Conservation (phyloP, 1,140 invertebrate genomes). For the Vanessa atalanta region DNA sequence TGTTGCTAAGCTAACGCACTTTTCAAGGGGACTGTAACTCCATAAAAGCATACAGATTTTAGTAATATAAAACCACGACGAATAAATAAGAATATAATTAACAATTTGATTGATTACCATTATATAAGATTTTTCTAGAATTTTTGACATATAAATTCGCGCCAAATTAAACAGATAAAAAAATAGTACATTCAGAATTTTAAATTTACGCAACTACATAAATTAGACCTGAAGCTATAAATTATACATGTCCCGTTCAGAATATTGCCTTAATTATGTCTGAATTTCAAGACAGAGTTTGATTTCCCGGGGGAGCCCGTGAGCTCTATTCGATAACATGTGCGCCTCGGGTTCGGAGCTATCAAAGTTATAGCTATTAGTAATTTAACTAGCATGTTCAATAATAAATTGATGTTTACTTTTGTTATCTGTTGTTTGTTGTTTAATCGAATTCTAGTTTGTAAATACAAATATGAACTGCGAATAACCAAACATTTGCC, state of each 20-base stretch:
- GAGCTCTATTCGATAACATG: conserved; percentile 36
- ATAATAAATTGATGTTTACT: conserved; percentile 24
- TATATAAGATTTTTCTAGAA: no score
- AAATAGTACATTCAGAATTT: neutral
- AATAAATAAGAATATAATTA: neutral
- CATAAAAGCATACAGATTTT: neutral
- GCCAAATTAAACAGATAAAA: neutral
- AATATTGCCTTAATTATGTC: conserved; percentile 45
- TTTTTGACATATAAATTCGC: neutral
- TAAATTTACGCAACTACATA: conserved; percentile 7
- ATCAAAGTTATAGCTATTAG: conserved; percentile 34
- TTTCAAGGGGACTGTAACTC: neutral
- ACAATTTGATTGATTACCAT: no score
- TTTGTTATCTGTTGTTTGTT: conserved; percentile 20
- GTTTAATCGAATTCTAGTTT: conserved; percentile 3
- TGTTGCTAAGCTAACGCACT: neutral
- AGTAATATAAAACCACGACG: neutral
- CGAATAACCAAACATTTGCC: neutral
- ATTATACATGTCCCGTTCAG: conserved; percentile 40
- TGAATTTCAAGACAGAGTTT: conserved; percentile 49
- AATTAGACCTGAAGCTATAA: conserved; percentile 26
- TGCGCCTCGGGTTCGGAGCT: conserved; percentile 7
- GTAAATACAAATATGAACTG: neutral
- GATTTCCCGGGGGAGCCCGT: conserved; percentile 44
- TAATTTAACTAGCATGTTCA: conserved; percentile 31